Percentiles rank a stretch among this genome's conserved stretches.
These are phyloP conservation scores for Temnothorax rugatulus DNA, from an alignment of 2,888 invertebrate species.

Conservation along the genomic window DNA sequence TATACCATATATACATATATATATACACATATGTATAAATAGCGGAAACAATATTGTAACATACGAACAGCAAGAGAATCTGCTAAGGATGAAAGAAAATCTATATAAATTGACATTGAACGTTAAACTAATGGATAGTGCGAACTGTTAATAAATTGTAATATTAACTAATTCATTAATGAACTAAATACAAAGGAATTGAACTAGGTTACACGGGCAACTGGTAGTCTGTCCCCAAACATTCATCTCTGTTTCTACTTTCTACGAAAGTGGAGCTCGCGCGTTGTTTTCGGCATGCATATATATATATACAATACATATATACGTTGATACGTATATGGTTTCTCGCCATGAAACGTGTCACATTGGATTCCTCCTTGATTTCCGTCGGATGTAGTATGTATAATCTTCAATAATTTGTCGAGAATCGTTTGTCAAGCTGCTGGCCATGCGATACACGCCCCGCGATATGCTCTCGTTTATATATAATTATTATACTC, in stretches of 20 bases:
- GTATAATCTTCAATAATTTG: constrained; percentile 37
- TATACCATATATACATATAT: constrained; percentile 29
- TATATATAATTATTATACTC: constrained; percentile 40
- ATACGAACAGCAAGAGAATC: constrained; percentile 72
- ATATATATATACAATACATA: not conserved
- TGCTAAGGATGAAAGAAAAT: constrained; percentile 56
- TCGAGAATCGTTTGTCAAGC: not conserved
- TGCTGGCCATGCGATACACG: constrained; percentile 9
- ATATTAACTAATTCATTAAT: constrained; percentile 83
- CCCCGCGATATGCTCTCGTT: constrained; percentile 38
- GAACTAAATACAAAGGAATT: constrained; percentile 85
- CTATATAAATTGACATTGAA: constrained; percentile 69
- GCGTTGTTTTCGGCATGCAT: constrained; percentile 40
- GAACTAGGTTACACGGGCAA: constrained; percentile 84
- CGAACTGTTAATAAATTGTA: constrained; percentile 84
- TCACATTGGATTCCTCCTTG: constrained; percentile 12
- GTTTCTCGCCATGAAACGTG: not conserved
- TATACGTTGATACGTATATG: not conserved
- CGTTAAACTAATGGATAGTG: constrained; percentile 80
- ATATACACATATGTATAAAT: constrained; percentile 66
- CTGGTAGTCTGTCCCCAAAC: constrained; percentile 80
- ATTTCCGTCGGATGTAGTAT: constrained; percentile 28
- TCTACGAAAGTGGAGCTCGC: constrained; percentile 45
- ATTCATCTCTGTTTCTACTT: constrained; percentile 82
- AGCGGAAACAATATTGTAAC: constrained; percentile 74